phyloP scores from a whole-genome alignment of 2,888 invertebrate genomes.

The Polyploca ridens region DNA sequence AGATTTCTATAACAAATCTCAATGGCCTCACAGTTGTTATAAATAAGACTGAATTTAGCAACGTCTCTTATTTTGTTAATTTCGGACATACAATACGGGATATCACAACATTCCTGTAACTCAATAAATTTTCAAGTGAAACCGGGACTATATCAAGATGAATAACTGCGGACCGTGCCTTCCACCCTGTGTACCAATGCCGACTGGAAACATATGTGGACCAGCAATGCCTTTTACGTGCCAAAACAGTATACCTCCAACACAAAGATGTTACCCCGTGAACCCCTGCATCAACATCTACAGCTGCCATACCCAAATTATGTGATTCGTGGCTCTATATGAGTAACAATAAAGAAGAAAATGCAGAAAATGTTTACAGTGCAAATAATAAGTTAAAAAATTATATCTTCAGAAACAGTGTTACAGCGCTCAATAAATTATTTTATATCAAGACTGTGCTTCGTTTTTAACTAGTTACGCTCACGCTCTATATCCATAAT shows the following conservation, averaged over 20 bases:
- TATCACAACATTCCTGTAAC: slow-evolving; percentile 15
- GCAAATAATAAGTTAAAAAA: slow-evolving; percentile 1
- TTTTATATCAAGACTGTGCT: neutral
- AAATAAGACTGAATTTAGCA: slow-evolving; percentile 37
- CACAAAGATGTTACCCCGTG: slow-evolving; percentile 52
- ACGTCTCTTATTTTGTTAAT: slow-evolving; percentile 32
- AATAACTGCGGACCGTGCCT: slow-evolving; percentile 22
- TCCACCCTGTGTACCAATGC: slow-evolving; percentile 26
- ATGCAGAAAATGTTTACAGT: slow-evolving; percentile 10
- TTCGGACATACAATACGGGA: slow-evolving; percentile 18
- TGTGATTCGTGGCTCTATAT: slow-evolving; percentile 42
- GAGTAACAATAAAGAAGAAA: neutral
- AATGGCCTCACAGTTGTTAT: slow-evolving; percentile 37
- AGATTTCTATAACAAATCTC: slow-evolving; percentile 38
- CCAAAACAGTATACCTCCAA: slow-evolving; percentile 46
- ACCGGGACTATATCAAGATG: neutral
- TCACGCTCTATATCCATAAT: neutral
- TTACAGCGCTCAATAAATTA: neutral
- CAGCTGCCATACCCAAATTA: slow-evolving; percentile 76
- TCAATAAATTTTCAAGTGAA: slow-evolving; percentile 28
- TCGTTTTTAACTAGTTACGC: neutral
- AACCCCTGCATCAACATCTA: slow-evolving; percentile 78
- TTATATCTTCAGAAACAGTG: neutral
- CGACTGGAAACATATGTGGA: slow-evolving; percentile 7
- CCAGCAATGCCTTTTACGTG: slow-evolving; percentile 39